A percentile compares a stretch with the other conserved stretches of the same genome.
These are phyloP conservation scores for Nothoprocta pentlandii DNA, from an alignment of 2,113 vertebrate species.

Conservation along the genomic window DNA sequence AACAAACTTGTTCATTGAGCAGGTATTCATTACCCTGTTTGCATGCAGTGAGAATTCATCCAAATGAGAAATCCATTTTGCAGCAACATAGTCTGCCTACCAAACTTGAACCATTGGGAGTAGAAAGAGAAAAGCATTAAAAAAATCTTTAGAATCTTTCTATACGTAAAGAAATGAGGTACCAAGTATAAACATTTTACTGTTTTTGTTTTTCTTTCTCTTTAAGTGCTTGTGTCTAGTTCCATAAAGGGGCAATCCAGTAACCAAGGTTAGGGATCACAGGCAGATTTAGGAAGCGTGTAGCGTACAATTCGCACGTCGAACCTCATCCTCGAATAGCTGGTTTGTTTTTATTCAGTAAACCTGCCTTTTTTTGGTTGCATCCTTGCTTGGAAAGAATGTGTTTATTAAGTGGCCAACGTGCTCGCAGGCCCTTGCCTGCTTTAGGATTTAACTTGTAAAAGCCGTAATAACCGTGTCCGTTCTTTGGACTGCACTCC, in stretches of 20 bases:
- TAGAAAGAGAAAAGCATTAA: background rate
- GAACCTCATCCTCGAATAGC: background rate
- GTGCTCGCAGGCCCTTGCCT: background rate
- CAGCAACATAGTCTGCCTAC: constrained; percentile 27
- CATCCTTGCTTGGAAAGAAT: background rate
- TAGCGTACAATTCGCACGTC: background rate
- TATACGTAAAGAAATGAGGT: background rate
- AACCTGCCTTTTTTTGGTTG: background rate
- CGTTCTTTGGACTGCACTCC: background rate
- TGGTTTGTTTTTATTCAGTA: background rate
- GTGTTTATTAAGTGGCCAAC: background rate
- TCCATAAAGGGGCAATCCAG: background rate
- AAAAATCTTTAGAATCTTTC: background rate
- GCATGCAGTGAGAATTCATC: background rate
- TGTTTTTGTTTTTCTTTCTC: background rate
- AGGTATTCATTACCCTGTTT: background rate
- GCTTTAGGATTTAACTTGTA: background rate
- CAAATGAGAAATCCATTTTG: constrained; percentile 7
- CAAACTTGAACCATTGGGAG: background rate
- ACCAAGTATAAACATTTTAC: background rate
- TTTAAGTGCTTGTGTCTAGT: background rate
- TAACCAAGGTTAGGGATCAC: accelerated
- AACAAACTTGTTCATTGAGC: background rate
- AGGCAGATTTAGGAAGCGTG: background rate
- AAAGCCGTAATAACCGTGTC: background rate